These are phyloP conservation scores for Spilarctia lutea DNA, from an alignment of 2,888 invertebrate species.

Conservation along the genomic window DNA sequence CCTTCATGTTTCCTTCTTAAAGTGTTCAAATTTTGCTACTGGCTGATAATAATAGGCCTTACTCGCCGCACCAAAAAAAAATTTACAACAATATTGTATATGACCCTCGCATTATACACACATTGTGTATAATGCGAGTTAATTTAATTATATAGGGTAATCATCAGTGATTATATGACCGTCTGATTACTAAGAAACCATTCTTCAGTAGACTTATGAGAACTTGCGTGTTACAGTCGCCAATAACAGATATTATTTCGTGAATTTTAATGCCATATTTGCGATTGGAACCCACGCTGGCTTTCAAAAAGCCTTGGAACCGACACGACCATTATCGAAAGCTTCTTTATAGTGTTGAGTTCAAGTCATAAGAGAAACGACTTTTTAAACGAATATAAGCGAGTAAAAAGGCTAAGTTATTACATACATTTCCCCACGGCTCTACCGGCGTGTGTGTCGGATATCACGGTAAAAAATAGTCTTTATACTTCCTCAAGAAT, in stretches of 20 bases:
- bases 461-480: too few species aligned
- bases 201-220: background rate
- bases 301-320: slow-evolving; percentile 39
- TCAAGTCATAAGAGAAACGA: slow-evolving; percentile 26
- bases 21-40: too few species aligned
- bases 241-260: slow-evolving; percentile 14
- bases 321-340: slow-evolving; percentile 40
- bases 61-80: background rate
- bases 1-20: too few species aligned
- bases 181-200: background rate
- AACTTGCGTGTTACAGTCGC: slow-evolving; percentile 6
- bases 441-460: too few species aligned
- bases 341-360: slow-evolving; percentile 29
- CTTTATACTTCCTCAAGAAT: too few species aligned
- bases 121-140: too few species aligned
- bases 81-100: background rate
- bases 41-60: too few species aligned
- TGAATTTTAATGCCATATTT: slow-evolving; percentile 12
- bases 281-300: slow-evolving; percentile 39
- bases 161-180: background rate
- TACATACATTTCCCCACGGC: too few species aligned
- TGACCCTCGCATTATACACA: background rate
- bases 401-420: background rate
- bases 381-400: background rate
- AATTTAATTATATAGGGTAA: background rate